Conservation (phyloP, 2,113 vertebrate genomes). For the Pangasianodon hypophthalmus region DNA sequence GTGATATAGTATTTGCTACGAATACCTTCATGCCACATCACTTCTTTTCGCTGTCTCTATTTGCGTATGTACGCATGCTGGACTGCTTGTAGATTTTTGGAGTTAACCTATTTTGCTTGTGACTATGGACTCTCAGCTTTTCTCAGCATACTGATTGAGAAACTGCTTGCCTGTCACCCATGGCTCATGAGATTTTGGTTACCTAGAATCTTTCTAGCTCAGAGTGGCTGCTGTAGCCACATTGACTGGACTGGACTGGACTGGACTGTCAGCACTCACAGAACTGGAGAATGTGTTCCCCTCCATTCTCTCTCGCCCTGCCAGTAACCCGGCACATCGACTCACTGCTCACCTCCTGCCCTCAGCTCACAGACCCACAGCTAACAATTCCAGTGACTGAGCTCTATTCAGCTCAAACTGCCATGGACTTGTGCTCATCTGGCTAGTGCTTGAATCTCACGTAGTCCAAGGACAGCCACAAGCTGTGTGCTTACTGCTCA, state of each 20-base stretch:
- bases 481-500: neutral
- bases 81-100: neutral
- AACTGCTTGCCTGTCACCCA: neutral
- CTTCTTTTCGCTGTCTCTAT: neutral
- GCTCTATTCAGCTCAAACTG: neutral
- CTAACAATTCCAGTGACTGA: neutral
- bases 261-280: neutral
- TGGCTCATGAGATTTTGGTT: neutral
- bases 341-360: neutral
- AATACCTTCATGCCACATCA: neutral
- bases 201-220: neutral
- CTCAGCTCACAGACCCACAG: neutral
- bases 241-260: neutral
- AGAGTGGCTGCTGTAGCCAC: neutral
- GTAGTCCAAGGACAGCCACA: neutral
- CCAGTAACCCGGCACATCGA: neutral
- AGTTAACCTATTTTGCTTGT: neutral
- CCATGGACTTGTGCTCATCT: neutral
- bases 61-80: neutral
- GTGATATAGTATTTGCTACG: neutral
- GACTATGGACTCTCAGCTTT: neutral
- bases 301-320: neutral
- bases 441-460: neutral
- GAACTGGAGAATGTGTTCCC: neutral
- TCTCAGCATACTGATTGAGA: neutral